Conservation (phyloP, 2,888 invertebrate genomes). For the Drosophila monieri region DNA sequence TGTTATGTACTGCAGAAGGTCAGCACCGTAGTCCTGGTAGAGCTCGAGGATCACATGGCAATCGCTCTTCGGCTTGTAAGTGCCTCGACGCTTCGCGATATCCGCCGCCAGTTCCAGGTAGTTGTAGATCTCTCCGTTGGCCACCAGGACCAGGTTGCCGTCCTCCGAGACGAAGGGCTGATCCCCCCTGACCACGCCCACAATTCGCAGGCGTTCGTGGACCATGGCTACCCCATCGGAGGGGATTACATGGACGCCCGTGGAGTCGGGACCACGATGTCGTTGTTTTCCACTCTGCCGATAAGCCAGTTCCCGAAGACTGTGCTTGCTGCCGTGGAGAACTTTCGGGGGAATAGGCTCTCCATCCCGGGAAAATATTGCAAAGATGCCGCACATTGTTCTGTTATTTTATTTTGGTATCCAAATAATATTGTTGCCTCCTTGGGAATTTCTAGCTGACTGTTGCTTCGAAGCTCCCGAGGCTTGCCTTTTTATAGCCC, state of each 20-base stretch:
- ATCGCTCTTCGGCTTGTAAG: slow-evolving; percentile 79
- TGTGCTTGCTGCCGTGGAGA: slow-evolving; percentile 57
- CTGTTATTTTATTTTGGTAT: slow-evolving; percentile 1
- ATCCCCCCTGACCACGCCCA: slow-evolving; percentile 80
- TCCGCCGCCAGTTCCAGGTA: slow-evolving; percentile 70
- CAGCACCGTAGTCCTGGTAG: slow-evolving; percentile 74
- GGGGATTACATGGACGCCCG: slow-evolving; percentile 69
- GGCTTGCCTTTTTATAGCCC: slow-evolving; percentile 7
- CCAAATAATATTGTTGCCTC: background rate
- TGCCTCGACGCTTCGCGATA: slow-evolving; percentile 68
- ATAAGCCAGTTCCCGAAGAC: slow-evolving; percentile 78
- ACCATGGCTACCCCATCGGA: slow-evolving; percentile 78
- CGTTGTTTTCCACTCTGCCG: slow-evolving; percentile 80
- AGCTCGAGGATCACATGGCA: slow-evolving; percentile 81
- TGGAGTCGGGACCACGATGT: slow-evolving; percentile 82
- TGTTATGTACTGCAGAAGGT: slow-evolving; percentile 72
- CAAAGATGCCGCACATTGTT: slow-evolving; percentile 81
- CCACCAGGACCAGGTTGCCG: slow-evolving; percentile 73
- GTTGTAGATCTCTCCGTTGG: slow-evolving; percentile 82
- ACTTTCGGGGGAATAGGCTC: slow-evolving; percentile 51
- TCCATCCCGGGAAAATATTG: slow-evolving; percentile 75
- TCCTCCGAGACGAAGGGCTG: slow-evolving; percentile 79
- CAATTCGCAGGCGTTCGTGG: slow-evolving; percentile 80
- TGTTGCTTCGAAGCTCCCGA: background rate
- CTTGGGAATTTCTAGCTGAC: background rate